Evolutionary conservation across 2,797 vertebrate species (phyloP).

Genomic region (Sylvia borin): DNA sequence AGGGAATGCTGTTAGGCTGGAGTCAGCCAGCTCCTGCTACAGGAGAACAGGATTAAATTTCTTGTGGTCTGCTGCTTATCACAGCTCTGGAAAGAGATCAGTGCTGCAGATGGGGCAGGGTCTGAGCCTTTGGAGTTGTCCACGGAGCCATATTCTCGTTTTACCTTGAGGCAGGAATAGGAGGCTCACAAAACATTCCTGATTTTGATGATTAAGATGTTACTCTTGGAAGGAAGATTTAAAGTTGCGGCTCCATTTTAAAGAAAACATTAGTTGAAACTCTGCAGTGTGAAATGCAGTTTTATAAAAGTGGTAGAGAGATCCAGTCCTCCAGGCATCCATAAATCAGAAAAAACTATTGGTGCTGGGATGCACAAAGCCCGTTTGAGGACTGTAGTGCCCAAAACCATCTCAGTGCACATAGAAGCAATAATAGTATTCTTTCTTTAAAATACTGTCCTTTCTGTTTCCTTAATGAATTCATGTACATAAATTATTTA

Average conservation of each 20-base stretch:
- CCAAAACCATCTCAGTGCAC: not conserved
- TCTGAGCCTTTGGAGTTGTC: not conserved
- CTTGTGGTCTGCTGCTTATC: constrained; percentile 17
- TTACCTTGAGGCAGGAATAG: not conserved
- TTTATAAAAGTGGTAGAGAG: not conserved
- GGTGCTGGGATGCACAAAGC: not conserved
- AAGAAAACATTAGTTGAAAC: not conserved
- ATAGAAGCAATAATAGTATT: not conserved
- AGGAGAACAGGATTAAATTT: not conserved
- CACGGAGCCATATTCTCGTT: not conserved
- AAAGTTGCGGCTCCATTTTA: not conserved
- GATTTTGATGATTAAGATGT: not conserved
- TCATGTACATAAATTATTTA: not conserved
- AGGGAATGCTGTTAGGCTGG: not conserved
- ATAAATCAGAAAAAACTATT: not conserved
- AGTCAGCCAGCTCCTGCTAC: not conserved
- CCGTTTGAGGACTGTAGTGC: not conserved
- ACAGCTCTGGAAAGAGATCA: not conserved
- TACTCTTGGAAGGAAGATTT: constrained; percentile 25
- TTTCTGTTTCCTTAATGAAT: not conserved
- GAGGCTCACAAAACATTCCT: not conserved
- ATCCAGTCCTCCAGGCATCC: not conserved
- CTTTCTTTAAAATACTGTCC: not conserved
- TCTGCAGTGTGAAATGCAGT: not conserved
- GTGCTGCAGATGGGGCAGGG: not conserved